Percentiles rank a stretch among this genome's conserved stretches.
These are phyloP conservation scores for Notothenia coriiceps DNA, from an alignment of 2,113 vertebrate genomes.

Conservation along the genomic window DNA sequence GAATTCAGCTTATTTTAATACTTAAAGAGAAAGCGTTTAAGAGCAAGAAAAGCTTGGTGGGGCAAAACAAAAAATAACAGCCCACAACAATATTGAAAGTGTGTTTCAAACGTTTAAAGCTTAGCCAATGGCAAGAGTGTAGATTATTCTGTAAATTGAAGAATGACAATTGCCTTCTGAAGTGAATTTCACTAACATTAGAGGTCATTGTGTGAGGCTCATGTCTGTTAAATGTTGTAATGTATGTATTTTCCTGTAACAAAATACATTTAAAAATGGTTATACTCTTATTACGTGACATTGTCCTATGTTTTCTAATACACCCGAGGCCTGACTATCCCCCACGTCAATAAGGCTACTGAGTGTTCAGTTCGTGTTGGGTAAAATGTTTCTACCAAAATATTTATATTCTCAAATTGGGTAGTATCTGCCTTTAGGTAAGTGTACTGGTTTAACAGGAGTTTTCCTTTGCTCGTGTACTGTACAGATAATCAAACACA, in stretches of 20 bases:
- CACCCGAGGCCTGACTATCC: too few relatives aligned
- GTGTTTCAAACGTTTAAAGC: neutral
- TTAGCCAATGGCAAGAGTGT: neutral
- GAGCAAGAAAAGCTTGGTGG: too few relatives aligned
- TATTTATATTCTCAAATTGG: neutral
- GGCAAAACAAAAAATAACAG: neutral
- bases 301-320: too few relatives aligned
- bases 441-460: neutral
- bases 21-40: neutral
- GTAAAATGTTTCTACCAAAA: neutral
- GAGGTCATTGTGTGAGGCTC: too few relatives aligned
- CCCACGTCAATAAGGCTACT: too few relatives aligned
- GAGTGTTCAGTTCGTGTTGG: neutral
- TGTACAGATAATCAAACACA: conserved; percentile 46
- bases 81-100: neutral
- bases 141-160: neutral
- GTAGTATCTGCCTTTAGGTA: neutral
- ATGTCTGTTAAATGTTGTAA: too few relatives aligned
- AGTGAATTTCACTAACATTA: neutral
- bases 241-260: too few relatives aligned
- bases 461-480: neutral
- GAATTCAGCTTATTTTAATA: neutral
- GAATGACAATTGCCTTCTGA: neutral
- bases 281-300: too few relatives aligned
- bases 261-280: too few relatives aligned